A percentile compares a stretch with the other conserved stretches of the same genome.
phyloP scores from a whole-genome alignment of 2,113 vertebrate species.

The Vulpes ferrilata region DNA sequence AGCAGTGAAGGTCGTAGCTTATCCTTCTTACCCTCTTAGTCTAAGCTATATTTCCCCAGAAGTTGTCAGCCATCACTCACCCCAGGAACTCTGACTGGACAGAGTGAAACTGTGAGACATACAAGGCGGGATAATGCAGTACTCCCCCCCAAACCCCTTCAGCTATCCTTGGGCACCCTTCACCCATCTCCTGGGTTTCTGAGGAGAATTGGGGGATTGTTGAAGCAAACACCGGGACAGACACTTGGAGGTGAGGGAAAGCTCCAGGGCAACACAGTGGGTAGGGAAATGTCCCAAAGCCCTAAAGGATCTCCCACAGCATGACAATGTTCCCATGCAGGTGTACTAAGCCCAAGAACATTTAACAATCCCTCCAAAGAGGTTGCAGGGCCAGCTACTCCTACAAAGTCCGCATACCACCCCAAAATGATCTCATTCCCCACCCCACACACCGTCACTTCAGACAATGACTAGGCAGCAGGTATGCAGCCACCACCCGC shows the following conservation, averaged over 20 bases:
- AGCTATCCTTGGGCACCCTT: not conserved
- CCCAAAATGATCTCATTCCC: fast-evolving
- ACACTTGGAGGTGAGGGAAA: not conserved
- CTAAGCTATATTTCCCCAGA: not conserved
- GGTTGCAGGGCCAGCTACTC: not conserved
- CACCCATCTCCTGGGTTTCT: not conserved
- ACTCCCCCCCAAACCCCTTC: not conserved
- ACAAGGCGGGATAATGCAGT: not conserved
- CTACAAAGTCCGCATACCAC: not conserved
- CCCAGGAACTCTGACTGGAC: not conserved
- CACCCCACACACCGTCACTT: not conserved
- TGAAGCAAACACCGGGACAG: not conserved
- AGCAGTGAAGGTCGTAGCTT: not conserved
- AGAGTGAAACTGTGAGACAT: not conserved
- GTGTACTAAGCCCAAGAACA: not conserved
- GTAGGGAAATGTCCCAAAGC: not conserved
- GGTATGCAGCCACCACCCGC: not conserved
- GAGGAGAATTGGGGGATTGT: not conserved
- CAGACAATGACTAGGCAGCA: not conserved
- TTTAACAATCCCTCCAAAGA: not conserved
- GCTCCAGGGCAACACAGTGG: not conserved
- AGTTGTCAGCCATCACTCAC: not conserved
- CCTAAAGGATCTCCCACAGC: not conserved
- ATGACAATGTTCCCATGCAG: not conserved
- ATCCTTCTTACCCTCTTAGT: not conserved